phyloP scores from a whole-genome alignment of 2,888 invertebrate genomes.

The Lydus trimaculatus region DNA sequence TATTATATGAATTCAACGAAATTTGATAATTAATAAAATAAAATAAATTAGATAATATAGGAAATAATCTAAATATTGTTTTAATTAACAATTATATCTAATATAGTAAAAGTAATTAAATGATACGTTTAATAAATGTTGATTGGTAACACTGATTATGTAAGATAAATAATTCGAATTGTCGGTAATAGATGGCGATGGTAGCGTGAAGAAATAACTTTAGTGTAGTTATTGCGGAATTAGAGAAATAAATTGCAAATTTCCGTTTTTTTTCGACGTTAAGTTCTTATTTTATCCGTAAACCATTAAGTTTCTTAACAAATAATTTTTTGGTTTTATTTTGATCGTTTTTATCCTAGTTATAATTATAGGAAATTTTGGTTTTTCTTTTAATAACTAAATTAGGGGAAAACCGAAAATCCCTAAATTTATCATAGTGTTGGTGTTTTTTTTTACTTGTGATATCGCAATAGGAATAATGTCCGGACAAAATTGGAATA shows the following conservation, averaged over 20 bases:
- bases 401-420: background rate
- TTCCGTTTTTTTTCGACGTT: background rate
- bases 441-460: background rate
- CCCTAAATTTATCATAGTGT: background rate
- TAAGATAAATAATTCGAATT: too few relatives aligned
- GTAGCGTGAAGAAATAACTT: background rate
- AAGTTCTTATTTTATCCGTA: too few relatives aligned
- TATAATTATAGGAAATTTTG: background rate
- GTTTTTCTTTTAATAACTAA: background rate
- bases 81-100: too few relatives aligned
- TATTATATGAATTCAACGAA: background rate
- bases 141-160: too few relatives aligned
- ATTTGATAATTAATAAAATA: too few relatives aligned
- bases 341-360: background rate
- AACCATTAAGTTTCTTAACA: too few relatives aligned
- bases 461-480: constrained; percentile 14
- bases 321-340: too few relatives aligned
- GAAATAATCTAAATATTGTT: too few relatives aligned
- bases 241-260: background rate
- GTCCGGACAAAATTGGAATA: constrained; percentile 44
- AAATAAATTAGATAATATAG: too few relatives aligned
- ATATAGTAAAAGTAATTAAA: too few relatives aligned
- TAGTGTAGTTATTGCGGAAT: too few relatives aligned
- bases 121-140: too few relatives aligned
- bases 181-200: background rate